phyloP scores from a whole-genome alignment of 1,140 invertebrate species.

The Zaprionus nigranus region DNA sequence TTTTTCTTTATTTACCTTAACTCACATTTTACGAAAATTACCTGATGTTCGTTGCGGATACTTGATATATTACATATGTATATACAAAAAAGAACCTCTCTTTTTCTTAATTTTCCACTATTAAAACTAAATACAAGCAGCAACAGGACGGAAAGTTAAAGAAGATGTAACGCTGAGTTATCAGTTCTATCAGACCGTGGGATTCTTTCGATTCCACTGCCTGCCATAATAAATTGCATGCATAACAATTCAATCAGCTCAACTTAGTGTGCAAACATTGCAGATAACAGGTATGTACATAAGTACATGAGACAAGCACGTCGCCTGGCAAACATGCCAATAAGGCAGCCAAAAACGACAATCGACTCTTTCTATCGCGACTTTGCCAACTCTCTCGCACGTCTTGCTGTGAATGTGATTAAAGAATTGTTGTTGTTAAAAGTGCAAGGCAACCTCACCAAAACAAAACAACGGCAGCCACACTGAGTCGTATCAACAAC shows the following conservation, averaged over 20 bases:
- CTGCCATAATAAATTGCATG: too few species aligned
- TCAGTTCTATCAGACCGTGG: background rate
- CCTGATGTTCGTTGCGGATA: too few species aligned
- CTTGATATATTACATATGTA: too few species aligned
- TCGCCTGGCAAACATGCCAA: conserved; percentile 31
- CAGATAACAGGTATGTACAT: conserved; percentile 36
- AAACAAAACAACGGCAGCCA: conserved; percentile 17
- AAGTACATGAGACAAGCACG: conserved; percentile 33
- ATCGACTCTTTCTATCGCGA: too few species aligned
- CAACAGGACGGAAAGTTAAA: background rate
- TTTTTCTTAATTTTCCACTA: too few species aligned
- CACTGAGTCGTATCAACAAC: conserved; percentile 41
- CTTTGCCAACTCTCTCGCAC: too few species aligned
- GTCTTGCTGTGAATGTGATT: conserved; percentile 48
- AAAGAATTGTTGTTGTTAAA: conserved; percentile 76
- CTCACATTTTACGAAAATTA: too few species aligned
- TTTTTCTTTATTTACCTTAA: too few species aligned
- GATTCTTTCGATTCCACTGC: too few species aligned
- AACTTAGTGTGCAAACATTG: conserved; percentile 37
- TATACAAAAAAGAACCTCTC: too few species aligned
- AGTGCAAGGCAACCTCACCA: conserved; percentile 24
- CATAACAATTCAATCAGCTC: conserved; percentile 36
- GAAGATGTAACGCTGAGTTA: background rate
- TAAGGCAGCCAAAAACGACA: background rate
- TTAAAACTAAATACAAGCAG: too few species aligned